Percentiles rank a stretch among this genome's conserved stretches.
Conservation (phyloP, 2,113 vertebrate genomes). For the Phyllostomus hastatus region DNA sequence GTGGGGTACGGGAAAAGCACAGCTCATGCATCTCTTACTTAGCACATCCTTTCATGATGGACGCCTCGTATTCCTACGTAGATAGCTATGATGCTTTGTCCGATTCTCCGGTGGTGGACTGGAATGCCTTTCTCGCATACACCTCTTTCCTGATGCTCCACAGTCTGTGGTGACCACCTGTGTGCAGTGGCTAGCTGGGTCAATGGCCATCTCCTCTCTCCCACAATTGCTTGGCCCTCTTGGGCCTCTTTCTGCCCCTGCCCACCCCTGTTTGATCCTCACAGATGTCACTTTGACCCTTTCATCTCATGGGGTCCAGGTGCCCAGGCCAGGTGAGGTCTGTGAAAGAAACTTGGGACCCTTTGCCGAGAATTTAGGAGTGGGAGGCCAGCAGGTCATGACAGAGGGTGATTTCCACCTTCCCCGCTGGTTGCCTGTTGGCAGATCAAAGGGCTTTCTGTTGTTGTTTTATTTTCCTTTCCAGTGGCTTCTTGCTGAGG, state of each 20-base stretch:
- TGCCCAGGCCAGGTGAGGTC: neutral
- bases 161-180: accelerated
- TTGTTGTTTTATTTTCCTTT: conserved; percentile 47
- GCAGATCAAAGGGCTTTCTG: conserved; percentile 43
- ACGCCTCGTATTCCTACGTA: accelerated
- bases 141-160: neutral
- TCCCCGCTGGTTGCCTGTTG: neutral
- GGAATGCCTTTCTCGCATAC: neutral
- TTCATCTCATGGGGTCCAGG: neutral
- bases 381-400: neutral
- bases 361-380: neutral
- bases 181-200: neutral
- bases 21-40: accelerated
- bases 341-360: neutral
- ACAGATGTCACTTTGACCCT: neutral
- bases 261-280: neutral
- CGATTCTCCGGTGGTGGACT: accelerated
- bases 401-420: neutral
- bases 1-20: accelerated
- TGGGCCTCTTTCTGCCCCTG: neutral
- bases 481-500: conserved; percentile 6
- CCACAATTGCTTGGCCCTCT: neutral
- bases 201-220: neutral
- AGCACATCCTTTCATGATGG: accelerated
- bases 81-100: neutral